Evolutionary conservation across 2,888 invertebrate species (phyloP), one percentile per base, ranked within the genome.

Genomic region (Scelioninae gen. 2): DNA sequence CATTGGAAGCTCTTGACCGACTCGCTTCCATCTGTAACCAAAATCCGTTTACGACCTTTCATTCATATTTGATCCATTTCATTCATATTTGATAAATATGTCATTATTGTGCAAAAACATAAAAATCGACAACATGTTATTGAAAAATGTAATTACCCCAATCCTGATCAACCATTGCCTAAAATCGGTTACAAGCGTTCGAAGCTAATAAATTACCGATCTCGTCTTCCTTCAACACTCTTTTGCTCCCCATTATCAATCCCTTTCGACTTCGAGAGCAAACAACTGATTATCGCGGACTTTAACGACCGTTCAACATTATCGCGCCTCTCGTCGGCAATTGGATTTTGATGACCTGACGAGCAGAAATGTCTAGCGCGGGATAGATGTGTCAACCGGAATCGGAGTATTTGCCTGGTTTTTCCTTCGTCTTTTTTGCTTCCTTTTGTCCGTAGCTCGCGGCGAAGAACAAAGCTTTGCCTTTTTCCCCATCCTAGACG

Each of bases 1-100:
- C 52, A 63, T 58, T 68, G 73, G 76, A 73, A 73, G 76, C 74
- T 74, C 71, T 76, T 60, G 48, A 67, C 60, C 70, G 46, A 52
- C 43, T 67, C 45, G 25, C 61, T 46, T 39, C 45, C 52, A 43
- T 33, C 53, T 61, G 50, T 65, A 61, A 31, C 50, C 55, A 60
- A 46, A 57, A 65, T 70, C 53, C 60, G 35, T 43, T 64, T 50
- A 57, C 35, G 46, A 46, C 22, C 15, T 33, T 43, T 43, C 6
- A n/a, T n/a, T n/a, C n/a, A n/a, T n/a, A n/a, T n/a, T n/a, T n/a
- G n/a, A n/a, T n/a, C n/a, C n/a, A n/a, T n/a, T n/a, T n/a, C n/a
- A n/a, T n/a, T n/a, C n/a, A n/a, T n/a, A n/a, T n/a, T n/a, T n/a
- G n/a, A n/a, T n/a, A n/a, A n/a, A n/a, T n/a, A n/a, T n/a, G n/a